phyloP scores from a whole-genome alignment of 2,797 vertebrate species.

The Lagodon rhomboides region DNA sequence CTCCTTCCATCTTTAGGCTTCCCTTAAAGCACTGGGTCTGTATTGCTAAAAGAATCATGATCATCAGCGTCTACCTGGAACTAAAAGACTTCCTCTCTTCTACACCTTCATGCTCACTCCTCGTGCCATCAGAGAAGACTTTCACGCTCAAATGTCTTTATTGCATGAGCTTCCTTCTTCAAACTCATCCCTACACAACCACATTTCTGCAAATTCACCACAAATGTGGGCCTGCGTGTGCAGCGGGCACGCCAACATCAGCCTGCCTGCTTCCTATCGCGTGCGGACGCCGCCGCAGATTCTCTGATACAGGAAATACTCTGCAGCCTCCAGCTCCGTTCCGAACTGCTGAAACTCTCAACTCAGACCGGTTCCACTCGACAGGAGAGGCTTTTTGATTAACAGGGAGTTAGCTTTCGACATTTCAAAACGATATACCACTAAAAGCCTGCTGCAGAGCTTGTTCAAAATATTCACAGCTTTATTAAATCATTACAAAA shows the following conservation, averaged over 20 bases:
- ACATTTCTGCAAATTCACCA: slow-evolving; percentile 14
- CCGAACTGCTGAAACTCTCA: neutral
- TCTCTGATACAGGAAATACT: slow-evolving; percentile 61
- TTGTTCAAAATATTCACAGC: slow-evolving; percentile 82
- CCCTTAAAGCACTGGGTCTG: too few relatives aligned
- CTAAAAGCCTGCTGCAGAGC: slow-evolving; percentile 25
- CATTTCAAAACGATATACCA: neutral
- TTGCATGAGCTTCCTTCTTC: neutral
- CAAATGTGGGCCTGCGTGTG: slow-evolving; percentile 1
- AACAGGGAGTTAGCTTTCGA: neutral
- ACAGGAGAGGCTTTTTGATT: neutral
- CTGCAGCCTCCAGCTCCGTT: slow-evolving; percentile 16
- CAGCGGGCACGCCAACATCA: neutral
- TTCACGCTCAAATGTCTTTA: too few relatives aligned
- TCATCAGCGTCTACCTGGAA: too few relatives aligned
- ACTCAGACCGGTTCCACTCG: neutral
- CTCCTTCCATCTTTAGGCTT: too few relatives aligned
- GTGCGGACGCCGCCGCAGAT: slow-evolving; percentile 40
- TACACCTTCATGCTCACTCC: too few relatives aligned
- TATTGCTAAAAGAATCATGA: too few relatives aligned
- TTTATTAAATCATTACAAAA: slow-evolving; percentile 85
- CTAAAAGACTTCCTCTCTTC: too few relatives aligned
- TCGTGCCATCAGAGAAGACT: too few relatives aligned
- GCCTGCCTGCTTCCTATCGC: slow-evolving; percentile 74
- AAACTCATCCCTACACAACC: neutral